Evolutionary conservation across 2,888 invertebrate genomes (phyloP).

Genomic region (Sylvicola cinctus): DNA sequence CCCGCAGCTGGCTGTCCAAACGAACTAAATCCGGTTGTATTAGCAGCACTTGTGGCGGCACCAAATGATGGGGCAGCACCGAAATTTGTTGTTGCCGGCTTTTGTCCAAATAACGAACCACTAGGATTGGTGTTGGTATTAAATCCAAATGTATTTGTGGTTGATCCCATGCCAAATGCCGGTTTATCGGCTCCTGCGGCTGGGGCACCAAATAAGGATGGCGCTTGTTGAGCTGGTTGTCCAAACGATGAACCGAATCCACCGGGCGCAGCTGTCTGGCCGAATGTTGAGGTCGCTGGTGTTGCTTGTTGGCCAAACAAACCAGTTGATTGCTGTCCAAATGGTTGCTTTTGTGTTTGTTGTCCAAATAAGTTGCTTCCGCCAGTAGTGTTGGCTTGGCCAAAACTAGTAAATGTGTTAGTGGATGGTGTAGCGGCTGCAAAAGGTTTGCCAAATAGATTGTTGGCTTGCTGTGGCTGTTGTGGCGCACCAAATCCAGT

Average conservation of each 20-base stretch:
- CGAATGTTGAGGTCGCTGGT: slow-evolving; percentile 17
- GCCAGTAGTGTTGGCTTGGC: slow-evolving; percentile 23
- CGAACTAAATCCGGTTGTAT: slow-evolving; percentile 20
- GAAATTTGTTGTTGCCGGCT: slow-evolving; percentile 12
- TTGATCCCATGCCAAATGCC: slow-evolving; percentile 17
- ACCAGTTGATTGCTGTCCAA: slow-evolving; percentile 29
- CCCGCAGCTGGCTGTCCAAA: slow-evolving; percentile 18
- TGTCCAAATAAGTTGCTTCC: slow-evolving; percentile 13
- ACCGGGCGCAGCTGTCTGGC: too few relatives aligned
- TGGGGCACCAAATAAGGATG: slow-evolving; percentile 36
- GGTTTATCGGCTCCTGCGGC: slow-evolving; percentile 25
- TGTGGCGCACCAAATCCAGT: slow-evolving; percentile 18
- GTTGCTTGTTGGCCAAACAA: slow-evolving; percentile 36
- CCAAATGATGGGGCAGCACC: slow-evolving; percentile 11
- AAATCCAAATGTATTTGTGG: slow-evolving; percentile 18
- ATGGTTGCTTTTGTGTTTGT: slow-evolving; percentile 24
- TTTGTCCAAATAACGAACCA: slow-evolving; percentile 13
- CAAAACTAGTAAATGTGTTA: slow-evolving; percentile 10
- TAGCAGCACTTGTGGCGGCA: slow-evolving; percentile 14
- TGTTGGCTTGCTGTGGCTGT: slow-evolving; percentile 8
- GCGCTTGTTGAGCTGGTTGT: slow-evolving; percentile 16
- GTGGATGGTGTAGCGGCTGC: background rate
- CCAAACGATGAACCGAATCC: slow-evolving; percentile 22
- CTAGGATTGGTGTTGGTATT: slow-evolving; percentile 11
- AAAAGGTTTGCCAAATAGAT: slow-evolving; percentile 1